Conservation (phyloP, 2,888 invertebrate genomes). For the Pogonocherus hispidulus region DNA sequence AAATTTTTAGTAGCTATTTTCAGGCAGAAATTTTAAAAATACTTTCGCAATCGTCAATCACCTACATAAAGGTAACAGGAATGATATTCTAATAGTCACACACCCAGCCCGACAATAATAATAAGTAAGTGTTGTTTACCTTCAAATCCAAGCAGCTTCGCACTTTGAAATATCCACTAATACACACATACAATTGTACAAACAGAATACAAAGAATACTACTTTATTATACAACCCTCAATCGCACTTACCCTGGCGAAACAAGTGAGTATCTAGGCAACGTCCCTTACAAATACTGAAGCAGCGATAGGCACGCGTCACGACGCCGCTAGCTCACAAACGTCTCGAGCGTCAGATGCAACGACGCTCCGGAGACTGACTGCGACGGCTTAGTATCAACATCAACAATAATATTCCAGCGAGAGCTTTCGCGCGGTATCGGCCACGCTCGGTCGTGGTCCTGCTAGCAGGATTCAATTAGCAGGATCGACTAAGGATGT, state of each 20-base stretch:
- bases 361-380: slow-evolving; percentile 41
- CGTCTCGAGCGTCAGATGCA: slow-evolving; percentile 37
- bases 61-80: slow-evolving; percentile 30
- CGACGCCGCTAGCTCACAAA: slow-evolving; percentile 34
- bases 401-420: slow-evolving; percentile 41
- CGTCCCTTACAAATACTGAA: slow-evolving; percentile 11
- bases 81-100: slow-evolving; percentile 40
- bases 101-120: slow-evolving; percentile 33
- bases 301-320: slow-evolving; percentile 30
- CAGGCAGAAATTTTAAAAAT: too few relatives aligned
- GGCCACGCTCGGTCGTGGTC: slow-evolving; percentile 33
- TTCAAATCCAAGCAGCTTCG: slow-evolving; percentile 35
- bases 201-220: slow-evolving; percentile 11
- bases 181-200: slow-evolving; percentile 30
- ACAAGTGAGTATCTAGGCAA: slow-evolving; percentile 19
- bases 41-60: slow-evolving; percentile 11
- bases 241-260: background rate
- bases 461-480: slow-evolving; percentile 44
- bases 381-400: slow-evolving; percentile 34
- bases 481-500: slow-evolving; percentile 39
- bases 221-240: background rate
- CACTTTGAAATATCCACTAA: slow-evolving; percentile 26
- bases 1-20: too few relatives aligned
- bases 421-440: slow-evolving; percentile 32
- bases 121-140: slow-evolving; percentile 44